Evolutionary conservation across 2,113 vertebrate species (phyloP).

Genomic region (Panthera uncia): DNA sequence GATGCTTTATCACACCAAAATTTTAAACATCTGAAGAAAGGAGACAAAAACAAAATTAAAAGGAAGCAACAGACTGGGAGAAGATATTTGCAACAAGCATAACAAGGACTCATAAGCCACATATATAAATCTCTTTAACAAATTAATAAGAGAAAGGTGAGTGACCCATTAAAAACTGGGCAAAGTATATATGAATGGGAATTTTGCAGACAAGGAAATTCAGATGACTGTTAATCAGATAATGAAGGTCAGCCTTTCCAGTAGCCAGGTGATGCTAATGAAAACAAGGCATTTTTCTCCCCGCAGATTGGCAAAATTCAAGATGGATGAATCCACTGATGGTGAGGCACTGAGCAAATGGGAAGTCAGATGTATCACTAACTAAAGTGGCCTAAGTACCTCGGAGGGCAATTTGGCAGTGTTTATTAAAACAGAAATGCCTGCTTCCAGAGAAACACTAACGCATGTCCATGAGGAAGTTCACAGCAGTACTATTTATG

Average conservation of each 20-base stretch:
- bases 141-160: slow-evolving; percentile 44
- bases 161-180: not conserved
- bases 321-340: slow-evolving; percentile 47
- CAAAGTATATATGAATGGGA: not conserved
- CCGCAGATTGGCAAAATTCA: slow-evolving; percentile 57
- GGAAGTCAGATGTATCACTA: not conserved
- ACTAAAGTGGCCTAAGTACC: not conserved
- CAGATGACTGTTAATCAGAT: not conserved
- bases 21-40: not conserved
- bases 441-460: not conserved
- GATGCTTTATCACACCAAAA: not conserved
- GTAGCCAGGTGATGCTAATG: not conserved
- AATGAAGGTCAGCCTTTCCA: not conserved
- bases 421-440: slow-evolving; percentile 33
- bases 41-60: not conserved
- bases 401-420: not conserved
- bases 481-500: not conserved
- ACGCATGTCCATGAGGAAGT: fast-evolving
- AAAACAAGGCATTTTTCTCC: slow-evolving; percentile 23
- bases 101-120: not conserved
- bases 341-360: slow-evolving; percentile 14
- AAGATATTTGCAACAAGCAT: not conserved
- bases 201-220: slow-evolving; percentile 14
- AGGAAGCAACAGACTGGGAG: not conserved
- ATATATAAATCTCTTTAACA: not conserved